Base-by-base conservation (phyloP, 2,888 invertebrate species). In the Oscheius sp. region DNA sequence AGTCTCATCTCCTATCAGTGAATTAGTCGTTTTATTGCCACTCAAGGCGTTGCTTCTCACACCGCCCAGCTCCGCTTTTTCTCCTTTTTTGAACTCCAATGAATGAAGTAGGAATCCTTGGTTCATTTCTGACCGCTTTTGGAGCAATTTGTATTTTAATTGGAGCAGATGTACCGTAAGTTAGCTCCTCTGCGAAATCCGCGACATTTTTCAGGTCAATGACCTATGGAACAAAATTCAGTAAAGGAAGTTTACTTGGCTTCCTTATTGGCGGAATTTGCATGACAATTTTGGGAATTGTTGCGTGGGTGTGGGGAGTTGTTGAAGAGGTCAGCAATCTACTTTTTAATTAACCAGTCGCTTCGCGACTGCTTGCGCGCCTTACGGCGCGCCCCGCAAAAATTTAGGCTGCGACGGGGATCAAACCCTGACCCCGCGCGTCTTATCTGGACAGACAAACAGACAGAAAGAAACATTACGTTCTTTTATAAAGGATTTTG, bases 291-390 rank as follows among this genome's bases (percentile, higher is more conserved):
- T 9, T 69, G 7, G 69, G 69, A 21, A 1, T 69, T 55, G 41
- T n/a, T 2, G 43, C 55, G 1, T 69, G 35, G 21, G 25, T 69
- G 0, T 69, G 27, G 29, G 69, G 69, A 41, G 53, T 69, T 9
- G 16, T 53, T 41, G 69, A 69, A 56, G 69, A 69, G 56, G 69
- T 69, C n/a, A n/a, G n/a, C n/a, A n/a, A n/a, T n/a, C n/a, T 13
- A 18, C 12, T 27, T 27, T 35, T 13, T 13, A n/a, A 7, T 25
- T 27, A 21, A 16, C 12, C n/a, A n/a, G n/a, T n/a, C n/a, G n/a
- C n/a, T n/a, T n/a, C n/a, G n/a, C n/a, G n/a, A n/a, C n/a, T n/a
- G n/a, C n/a, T n/a, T n/a, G n/a, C n/a, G n/a, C n/a, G n/a, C n/a
- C n/a, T n/a, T n/a, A n/a, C n/a, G n/a, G n/a, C n/a, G n/a, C n/a